These are phyloP conservation scores for Enteromius afrohamiltoni DNA, from an alignment of 2,797 vertebrate species.

Conservation along the genomic window DNA sequence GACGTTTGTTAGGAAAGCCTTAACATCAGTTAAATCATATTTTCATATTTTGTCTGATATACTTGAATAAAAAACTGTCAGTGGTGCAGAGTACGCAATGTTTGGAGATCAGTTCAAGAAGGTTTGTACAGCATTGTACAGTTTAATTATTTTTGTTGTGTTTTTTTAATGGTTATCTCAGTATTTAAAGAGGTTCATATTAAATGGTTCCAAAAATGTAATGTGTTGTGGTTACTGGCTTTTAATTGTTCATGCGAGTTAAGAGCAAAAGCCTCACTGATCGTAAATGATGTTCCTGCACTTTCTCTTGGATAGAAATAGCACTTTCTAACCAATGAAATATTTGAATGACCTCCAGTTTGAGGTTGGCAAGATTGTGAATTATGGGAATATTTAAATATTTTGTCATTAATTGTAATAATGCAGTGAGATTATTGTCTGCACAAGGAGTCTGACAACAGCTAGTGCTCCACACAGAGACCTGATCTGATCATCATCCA, in stretches of 20 bases:
- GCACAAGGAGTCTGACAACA: no score
- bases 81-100: not conserved
- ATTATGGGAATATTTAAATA: not conserved
- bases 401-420: no score
- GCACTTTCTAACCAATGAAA: not conserved
- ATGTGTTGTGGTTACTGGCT: not conserved
- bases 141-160: not conserved
- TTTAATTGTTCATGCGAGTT: not conserved
- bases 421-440: no score
- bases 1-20: not conserved
- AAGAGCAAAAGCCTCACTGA: not conserved
- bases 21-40: not conserved
- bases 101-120: constrained; percentile 1
- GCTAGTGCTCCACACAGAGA: no score
- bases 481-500: no score
- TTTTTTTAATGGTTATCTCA: not conserved
- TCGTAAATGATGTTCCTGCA: constrained; percentile 15
- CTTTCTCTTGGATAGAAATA: not conserved
- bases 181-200: constrained; percentile 36
- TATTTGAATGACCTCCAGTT: not conserved
- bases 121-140: constrained; percentile 40
- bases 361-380: not conserved
- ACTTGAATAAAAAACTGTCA: not conserved
- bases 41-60: not conserved
- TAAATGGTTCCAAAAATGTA: not conserved